Conservation (phyloP, 2,113 vertebrate species). For the Ageneiosus marmoratus region DNA sequence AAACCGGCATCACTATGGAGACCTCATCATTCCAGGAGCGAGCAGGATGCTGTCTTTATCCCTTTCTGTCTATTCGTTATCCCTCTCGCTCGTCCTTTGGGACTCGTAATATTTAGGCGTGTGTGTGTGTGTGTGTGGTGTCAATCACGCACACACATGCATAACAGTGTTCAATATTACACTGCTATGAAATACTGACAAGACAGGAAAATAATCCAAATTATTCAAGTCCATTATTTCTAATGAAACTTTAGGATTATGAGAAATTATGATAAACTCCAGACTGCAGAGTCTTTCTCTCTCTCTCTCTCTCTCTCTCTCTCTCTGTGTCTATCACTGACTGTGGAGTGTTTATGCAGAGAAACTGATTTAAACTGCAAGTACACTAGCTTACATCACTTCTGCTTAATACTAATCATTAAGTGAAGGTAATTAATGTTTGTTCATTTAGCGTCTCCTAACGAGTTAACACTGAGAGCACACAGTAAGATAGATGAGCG, state of each 20-base stretch:
- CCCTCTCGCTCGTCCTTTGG: slow-evolving; percentile 58
- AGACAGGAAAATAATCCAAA: background rate
- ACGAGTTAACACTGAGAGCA: slow-evolving; percentile 31
- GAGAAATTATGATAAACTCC: background rate
- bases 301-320: background rate
- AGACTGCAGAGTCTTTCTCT: background rate
- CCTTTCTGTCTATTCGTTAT: slow-evolving; percentile 67
- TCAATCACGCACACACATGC: background rate
- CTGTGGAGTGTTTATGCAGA: background rate
- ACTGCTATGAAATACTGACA: slow-evolving; percentile 27
- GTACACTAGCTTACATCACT: slow-evolving; percentile 12
- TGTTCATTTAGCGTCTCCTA: background rate
- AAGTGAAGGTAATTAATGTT: background rate
- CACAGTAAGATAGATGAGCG: slow-evolving; percentile 46
- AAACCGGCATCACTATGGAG: slow-evolving; percentile 90
- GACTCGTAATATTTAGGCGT: slow-evolving; percentile 40
- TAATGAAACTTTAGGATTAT: slow-evolving; percentile 5
- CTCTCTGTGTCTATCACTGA: background rate
- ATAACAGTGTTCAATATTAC: slow-evolving; percentile 12
- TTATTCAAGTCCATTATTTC: background rate
- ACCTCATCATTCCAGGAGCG: slow-evolving; percentile 87
- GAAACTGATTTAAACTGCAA: slow-evolving; percentile 4
- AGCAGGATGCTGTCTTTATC: slow-evolving; percentile 74
- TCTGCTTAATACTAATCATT: slow-evolving; percentile 34
- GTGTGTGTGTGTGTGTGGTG: background rate